Evolutionary conservation across 2,888 invertebrate species (phyloP), one percentile per base, ranked within the genome.

Genomic region (Lacanobia oleracea): DNA sequence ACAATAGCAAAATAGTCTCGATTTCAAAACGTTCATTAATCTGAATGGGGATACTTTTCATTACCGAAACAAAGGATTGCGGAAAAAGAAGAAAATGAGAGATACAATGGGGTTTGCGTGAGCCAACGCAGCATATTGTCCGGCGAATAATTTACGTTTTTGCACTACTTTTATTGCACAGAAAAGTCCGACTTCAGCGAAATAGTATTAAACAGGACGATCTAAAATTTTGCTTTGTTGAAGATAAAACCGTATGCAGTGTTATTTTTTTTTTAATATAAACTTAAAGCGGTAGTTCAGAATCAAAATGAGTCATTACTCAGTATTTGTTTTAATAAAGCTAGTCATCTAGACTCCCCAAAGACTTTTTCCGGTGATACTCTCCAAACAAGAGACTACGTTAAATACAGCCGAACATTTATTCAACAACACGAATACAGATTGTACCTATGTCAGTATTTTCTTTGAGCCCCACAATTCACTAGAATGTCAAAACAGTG

Each of bases 101-200:
- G 78, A 82, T 74, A 87, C 86, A 88, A 87, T 87, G 69, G 83
- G 75, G 77, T 72, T 87, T 79, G 81, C 84, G 78, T 85, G 76
- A 79, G 73, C 67, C 73, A 72, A 77, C 82, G 63, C 72, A 67
- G 77, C 77, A 76, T 82, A 83, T 83, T 86, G 77, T 86, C 79
- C 76, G 60, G 48, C 70, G 76, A 82, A 79, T 79, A 79, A 79
- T 86, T 86, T 77, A 80, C 73, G 67, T 72, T 81, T 77, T 79
- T 75, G 72, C 71, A 60, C 75, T 45, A 68, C 72, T 86, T 73
- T 76, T 83, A 66, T 79, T 63, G 62, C 50, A 72, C 54, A 62
- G 62, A 68, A 73, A 81, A 65, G 57, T 68, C 54, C 23, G 53
- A 65, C 67, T 66, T n/a, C 67, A 61, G 64, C 63, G n/a, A 62